A percentile compares a stretch with the other conserved stretches of the same genome.
phyloP scores from a whole-genome alignment of 2,113 vertebrate genomes.

The Pedionomus torquatus region DNA sequence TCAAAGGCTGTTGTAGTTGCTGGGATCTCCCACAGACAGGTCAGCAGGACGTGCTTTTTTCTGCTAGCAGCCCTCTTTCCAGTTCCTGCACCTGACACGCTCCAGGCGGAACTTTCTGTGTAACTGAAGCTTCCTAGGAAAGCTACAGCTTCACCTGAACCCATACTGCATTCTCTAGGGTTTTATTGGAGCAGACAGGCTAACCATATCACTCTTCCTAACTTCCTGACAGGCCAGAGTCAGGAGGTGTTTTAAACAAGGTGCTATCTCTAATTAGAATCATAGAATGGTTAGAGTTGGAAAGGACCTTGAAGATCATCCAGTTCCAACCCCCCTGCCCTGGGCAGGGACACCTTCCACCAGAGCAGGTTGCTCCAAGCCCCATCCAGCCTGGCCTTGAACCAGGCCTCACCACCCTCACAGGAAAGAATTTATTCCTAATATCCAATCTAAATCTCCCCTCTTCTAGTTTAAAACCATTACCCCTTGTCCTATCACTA shows the following conservation, averaged over 20 bases:
- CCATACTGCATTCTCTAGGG: not conserved
- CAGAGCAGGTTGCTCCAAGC: too few relatives aligned
- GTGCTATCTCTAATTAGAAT: not conserved
- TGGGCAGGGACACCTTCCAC: too few relatives aligned
- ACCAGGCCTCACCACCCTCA: too few relatives aligned
- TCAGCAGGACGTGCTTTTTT: not conserved
- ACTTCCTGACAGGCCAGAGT: not conserved
- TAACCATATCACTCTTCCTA: not conserved
- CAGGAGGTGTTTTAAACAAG: not conserved
- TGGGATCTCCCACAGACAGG: not conserved
- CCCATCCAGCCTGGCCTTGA: too few relatives aligned
- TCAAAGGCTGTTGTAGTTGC: not conserved
- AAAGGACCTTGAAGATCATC: too few relatives aligned
- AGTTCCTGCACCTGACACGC: not conserved
- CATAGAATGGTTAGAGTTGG: too few relatives aligned
- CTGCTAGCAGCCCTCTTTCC: not conserved
- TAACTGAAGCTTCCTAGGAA: not conserved
- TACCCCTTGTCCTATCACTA: too few relatives aligned
- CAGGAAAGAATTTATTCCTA: too few relatives aligned
- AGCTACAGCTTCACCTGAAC: not conserved
- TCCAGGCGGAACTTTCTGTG: not conserved
- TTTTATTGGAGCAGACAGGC: not conserved
- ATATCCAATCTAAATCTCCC: too few relatives aligned
- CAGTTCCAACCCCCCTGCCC: too few relatives aligned
- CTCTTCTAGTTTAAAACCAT: too few relatives aligned